These are phyloP conservation scores for Phyllostomus discolor DNA, from an alignment of 2,113 vertebrate species.

Conservation along the genomic window DNA sequence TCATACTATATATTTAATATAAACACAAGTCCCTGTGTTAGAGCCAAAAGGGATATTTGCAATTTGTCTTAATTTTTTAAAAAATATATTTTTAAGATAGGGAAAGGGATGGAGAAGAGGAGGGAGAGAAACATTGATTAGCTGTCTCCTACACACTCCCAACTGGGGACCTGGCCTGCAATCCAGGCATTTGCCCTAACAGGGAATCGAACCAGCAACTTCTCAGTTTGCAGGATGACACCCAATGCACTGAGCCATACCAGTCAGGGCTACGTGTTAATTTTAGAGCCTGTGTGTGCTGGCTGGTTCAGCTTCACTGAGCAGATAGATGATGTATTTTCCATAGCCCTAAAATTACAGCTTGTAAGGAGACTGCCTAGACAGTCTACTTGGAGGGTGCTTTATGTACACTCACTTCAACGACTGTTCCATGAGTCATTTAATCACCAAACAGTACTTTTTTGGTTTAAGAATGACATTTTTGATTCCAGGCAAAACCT, in stretches of 20 bases:
- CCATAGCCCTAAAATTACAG: neutral
- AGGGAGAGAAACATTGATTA: no score
- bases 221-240: no score
- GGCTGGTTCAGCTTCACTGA: neutral
- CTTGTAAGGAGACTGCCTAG: neutral
- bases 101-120: no score
- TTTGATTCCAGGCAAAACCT: conserved; percentile 1
- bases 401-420: neutral
- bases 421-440: neutral
- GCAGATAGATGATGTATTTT: neutral
- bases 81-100: no score
- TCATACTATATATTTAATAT: neutral
- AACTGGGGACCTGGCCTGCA: no score
- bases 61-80: neutral
- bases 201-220: no score
- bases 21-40: neutral
- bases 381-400: neutral
- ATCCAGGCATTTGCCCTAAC: no score
- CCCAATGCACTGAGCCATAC: no score
- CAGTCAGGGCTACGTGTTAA: neutral
- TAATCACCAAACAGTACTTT: neutral
- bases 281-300: neutral
- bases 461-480: neutral
- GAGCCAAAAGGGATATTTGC: neutral
- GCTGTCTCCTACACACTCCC: no score